phyloP scores from a whole-genome alignment of 2,888 invertebrate species.

The Synergus umbraculus region DNA sequence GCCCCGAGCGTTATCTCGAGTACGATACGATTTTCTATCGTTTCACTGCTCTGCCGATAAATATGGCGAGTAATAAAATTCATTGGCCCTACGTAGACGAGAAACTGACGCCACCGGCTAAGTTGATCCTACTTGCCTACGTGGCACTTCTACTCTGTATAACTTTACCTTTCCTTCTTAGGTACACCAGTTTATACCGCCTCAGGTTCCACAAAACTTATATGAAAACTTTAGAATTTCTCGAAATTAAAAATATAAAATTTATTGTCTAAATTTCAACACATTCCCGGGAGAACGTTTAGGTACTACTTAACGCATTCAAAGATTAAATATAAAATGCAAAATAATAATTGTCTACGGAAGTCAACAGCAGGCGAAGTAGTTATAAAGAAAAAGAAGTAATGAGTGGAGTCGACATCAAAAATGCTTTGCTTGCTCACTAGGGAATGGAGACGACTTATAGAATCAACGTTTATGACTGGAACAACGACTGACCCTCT shows the following conservation, averaged over 20 bases:
- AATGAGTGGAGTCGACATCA: neutral
- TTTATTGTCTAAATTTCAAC: neutral
- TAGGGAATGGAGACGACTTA: conserved; percentile 5
- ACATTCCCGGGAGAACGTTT: too few relatives aligned
- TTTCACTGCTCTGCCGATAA: conserved; percentile 15
- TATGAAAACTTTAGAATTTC: neutral
- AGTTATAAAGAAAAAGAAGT: neutral
- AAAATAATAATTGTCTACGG: neutral
- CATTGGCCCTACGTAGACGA: conserved; percentile 10
- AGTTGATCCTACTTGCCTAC: conserved; percentile 27
- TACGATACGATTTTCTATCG: conserved; percentile 7
- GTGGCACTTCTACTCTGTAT: conserved; percentile 24
- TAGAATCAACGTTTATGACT: conserved; percentile 35
- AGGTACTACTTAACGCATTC: too few relatives aligned
- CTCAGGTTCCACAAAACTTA: conserved; percentile 1
- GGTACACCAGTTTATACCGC: neutral
- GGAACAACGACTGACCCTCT: conserved; percentile 14
- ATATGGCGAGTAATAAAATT: conserved; percentile 33
- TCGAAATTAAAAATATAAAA: neutral
- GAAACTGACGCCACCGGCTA: conserved; percentile 26
- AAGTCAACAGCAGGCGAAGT: neutral
- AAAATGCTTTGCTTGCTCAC: conserved; percentile 1
- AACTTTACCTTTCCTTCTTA: conserved; percentile 13
- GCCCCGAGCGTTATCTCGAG: conserved; percentile 18
- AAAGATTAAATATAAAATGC: neutral